Percentiles rank a stretch among this genome's conserved stretches.
phyloP scores from a whole-genome alignment of 2,888 invertebrate genomes.

The Synergus japonicus region DNA sequence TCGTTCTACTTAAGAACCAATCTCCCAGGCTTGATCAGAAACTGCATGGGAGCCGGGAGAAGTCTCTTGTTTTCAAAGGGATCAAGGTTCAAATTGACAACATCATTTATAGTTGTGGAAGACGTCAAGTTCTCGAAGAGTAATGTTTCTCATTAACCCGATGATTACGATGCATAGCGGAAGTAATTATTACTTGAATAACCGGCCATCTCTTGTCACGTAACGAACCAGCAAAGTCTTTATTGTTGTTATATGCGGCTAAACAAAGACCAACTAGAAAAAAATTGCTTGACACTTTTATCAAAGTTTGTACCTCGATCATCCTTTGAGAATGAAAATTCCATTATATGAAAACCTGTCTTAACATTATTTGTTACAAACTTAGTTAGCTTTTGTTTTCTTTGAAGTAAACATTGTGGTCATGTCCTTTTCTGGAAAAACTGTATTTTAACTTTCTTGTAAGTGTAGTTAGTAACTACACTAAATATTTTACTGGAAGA shows the following conservation, averaged over 20 bases:
- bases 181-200: constrained; percentile 33
- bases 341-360: not conserved
- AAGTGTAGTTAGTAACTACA: no score
- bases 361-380: not conserved
- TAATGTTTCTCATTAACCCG: constrained; percentile 30
- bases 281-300: not conserved
- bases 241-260: not conserved
- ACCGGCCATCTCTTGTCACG: constrained; percentile 9
- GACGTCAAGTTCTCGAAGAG: constrained; percentile 28
- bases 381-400: not conserved
- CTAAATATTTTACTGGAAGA: no score
- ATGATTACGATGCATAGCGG: constrained; percentile 33
- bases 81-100: constrained; percentile 34
- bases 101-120: constrained; percentile 35
- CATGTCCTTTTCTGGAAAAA: not conserved
- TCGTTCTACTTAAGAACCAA: constrained; percentile 33
- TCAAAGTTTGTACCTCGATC: not conserved
- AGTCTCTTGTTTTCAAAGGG: constrained; percentile 23
- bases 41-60: constrained; percentile 20
- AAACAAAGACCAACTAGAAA: constrained; percentile 3
- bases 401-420: not conserved
- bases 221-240: not conserved
- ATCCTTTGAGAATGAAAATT: not conserved
- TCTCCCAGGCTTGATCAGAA: constrained; percentile 33
- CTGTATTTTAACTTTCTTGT: not conserved